Percentiles rank a stretch among this genome's conserved stretches.
These are phyloP conservation scores for Puma concolor DNA, from an alignment of 2,113 vertebrate species.

Conservation along the genomic window DNA sequence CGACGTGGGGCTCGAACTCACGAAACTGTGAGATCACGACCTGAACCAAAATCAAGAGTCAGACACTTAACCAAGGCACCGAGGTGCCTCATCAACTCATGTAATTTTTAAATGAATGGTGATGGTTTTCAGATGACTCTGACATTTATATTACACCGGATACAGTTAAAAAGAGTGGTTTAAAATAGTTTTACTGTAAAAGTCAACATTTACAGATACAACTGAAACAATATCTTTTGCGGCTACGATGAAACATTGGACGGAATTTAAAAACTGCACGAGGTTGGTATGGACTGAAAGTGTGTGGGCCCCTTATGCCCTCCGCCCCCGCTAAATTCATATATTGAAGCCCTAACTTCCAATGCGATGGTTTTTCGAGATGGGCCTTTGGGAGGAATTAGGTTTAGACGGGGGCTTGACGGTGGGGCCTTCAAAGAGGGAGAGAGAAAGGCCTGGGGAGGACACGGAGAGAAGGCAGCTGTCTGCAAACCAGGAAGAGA, in stretches of 20 bases:
- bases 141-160: not conserved
- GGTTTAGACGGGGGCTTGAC: not conserved
- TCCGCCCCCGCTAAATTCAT: not conserved
- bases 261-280: not conserved
- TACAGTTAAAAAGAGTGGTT: not conserved
- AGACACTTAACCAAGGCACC: too few species aligned
- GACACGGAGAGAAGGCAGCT: not conserved
- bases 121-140: not conserved
- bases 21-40: too few species aligned
- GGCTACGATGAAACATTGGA: not conserved
- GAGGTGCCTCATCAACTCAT: not conserved
- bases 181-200: not conserved
- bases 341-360: not conserved
- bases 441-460: not conserved
- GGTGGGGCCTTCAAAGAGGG: not conserved
- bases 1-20: too few species aligned
- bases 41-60: too few species aligned
- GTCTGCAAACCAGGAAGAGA: not conserved
- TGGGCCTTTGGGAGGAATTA: not conserved
- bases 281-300: not conserved
- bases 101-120: not conserved
- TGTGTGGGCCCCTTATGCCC: fast-evolving
- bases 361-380: not conserved
- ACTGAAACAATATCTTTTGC: not conserved
- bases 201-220: not conserved